phyloP scores from a whole-genome alignment of 2,888 invertebrate species.

The Peribatodes rhomboidaria region DNA sequence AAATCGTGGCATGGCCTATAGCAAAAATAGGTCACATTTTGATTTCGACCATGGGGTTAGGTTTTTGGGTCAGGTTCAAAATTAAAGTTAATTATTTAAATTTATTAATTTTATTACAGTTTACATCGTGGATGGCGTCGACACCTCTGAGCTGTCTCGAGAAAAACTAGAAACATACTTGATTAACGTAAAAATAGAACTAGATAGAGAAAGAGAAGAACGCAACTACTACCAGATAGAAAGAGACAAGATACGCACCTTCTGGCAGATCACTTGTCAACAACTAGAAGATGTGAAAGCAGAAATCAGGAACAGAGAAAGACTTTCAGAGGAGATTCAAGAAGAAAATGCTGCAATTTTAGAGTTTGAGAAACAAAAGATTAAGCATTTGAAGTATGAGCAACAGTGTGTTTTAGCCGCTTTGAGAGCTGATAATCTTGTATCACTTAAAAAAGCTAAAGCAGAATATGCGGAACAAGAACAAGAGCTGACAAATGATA shows the following conservation, averaged over 20 bases:
- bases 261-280: constrained; percentile 97
- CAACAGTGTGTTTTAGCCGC: constrained; percentile 95
- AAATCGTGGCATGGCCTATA: too few species aligned
- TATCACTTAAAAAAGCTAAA: constrained; percentile 93
- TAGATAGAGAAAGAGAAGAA: constrained; percentile 97
- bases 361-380: constrained; percentile 96
- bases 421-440: constrained; percentile 93
- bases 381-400: constrained; percentile 97
- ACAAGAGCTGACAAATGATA: constrained; percentile 91
- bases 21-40: too few species aligned
- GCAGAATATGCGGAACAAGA: constrained; percentile 94
- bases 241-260: constrained; percentile 96
- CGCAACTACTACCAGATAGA: constrained; percentile 98
- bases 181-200: constrained; percentile 93
- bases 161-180: constrained; percentile 97
- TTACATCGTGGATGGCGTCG: constrained; percentile 94
- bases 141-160: constrained; percentile 96
- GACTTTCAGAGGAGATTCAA: constrained; percentile 95
- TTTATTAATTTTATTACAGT: constrained; percentile 64
- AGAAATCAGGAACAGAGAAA: constrained; percentile 88
- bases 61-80: too few species aligned
- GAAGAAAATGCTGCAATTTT: constrained; percentile 95
- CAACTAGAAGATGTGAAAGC: constrained; percentile 95
- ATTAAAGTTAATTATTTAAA: too few species aligned
- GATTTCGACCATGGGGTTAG: too few species aligned